These are phyloP conservation scores for Taphrorychus bicolor DNA, from an alignment of 2,888 invertebrate genomes.

Conservation along the genomic window DNA sequence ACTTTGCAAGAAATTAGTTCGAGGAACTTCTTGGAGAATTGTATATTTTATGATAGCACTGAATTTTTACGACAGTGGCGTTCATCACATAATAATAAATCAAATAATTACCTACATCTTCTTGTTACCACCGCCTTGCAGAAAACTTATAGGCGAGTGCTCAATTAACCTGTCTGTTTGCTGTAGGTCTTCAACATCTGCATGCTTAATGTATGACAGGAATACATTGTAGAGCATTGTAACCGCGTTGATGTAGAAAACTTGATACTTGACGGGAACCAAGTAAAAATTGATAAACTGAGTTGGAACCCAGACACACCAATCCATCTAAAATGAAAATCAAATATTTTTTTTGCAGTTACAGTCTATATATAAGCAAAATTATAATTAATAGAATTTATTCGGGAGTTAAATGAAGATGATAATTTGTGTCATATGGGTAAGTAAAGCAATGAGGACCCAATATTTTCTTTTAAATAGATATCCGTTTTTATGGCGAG, in stretches of 20 bases:
- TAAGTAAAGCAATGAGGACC: no score
- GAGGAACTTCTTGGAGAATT: no score
- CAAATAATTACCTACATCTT: no score
- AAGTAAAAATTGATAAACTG: constrained; percentile 91
- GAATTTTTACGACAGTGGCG: no score
- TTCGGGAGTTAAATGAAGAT: no score
- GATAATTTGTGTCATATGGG: no score
- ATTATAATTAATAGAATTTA: no score
- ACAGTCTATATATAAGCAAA: no score
- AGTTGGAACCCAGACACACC: constrained; percentile 88
- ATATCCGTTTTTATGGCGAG: background rate
- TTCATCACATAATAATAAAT: no score
- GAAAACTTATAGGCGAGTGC: background rate
- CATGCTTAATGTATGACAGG: constrained; percentile 87
- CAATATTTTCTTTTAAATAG: background rate
- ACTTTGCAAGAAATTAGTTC: no score
- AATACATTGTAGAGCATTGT: constrained; percentile 89
- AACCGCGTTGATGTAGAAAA: constrained; percentile 84
- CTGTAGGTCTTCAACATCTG: constrained; percentile 18
- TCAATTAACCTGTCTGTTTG: background rate
- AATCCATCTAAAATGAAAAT: constrained; percentile 75
- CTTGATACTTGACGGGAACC: constrained; percentile 81
- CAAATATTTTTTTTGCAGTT: background rate
- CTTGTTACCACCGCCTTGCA: background rate
- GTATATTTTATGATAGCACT: no score